Evolutionary conservation across 2,113 vertebrate species (phyloP), one percentile per base, ranked within the genome.

Genomic region (Agelaius phoeniceus): DNA sequence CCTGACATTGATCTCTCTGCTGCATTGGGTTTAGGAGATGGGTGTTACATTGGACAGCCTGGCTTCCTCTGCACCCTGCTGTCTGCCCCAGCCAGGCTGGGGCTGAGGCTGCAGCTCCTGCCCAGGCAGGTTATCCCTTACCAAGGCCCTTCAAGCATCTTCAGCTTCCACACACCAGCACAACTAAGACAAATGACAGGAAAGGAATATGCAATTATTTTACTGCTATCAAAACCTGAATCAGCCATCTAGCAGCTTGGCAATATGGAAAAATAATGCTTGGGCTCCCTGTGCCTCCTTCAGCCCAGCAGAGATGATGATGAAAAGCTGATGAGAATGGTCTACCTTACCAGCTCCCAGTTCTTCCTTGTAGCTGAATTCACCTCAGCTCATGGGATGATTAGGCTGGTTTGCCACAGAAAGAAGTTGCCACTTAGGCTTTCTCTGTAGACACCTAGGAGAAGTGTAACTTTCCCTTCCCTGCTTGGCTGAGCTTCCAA

Each of bases 121-220:
- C 49, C 22, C 13, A 1, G 3, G 59, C 9, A 8, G 28, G 43
- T 24, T 35, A 28, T 46, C 7, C 35, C 41, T 74, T 21, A 48
- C 55, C 0, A 1, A 58, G 71, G 31, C 19, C 37, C 51, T 74
- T 58, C 16, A 31, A 44, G 62, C 1, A 2, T 33, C 0, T 0
- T 16, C 46, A 57, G 2, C 13, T 91, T 77, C 46, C 26, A 44
- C 2, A 16, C 4, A 28, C 15, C 2, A 7, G 52, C 39, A 31
- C 1, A 11, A 37, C 10, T 28, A 79, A 31, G 52, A 49, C 1
- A 31, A 89, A 15, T 26, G 9, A 33, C 1, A 11, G 44, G 39
- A 72, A 76, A 76, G n/a, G 10, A 33, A 31, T 37, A 41, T 1
- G 7, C 3, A 20, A 2, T 39, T 90, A 26, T 57, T 87, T 15